Percentiles rank a stretch among this genome's conserved stretches.
These are phyloP conservation scores for Odobenus rosmarus DNA, from an alignment of 2,113 vertebrate species.

Conservation along the genomic window DNA sequence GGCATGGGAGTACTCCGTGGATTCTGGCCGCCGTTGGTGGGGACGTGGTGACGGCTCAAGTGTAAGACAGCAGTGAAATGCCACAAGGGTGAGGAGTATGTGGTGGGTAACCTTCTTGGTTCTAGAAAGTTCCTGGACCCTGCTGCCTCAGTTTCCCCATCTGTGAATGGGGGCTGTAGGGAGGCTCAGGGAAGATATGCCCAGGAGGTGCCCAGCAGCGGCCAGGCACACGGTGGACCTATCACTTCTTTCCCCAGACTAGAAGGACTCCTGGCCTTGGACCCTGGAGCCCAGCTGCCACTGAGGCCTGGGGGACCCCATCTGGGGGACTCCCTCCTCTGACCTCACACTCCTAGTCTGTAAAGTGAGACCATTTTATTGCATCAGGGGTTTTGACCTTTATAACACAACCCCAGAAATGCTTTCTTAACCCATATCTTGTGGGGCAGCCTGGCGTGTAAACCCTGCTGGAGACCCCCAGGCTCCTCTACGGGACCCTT, in stretches of 20 bases:
- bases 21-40: neutral
- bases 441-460: neutral
- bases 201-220: neutral
- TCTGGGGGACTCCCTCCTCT: too few species aligned
- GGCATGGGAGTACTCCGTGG: neutral
- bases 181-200: neutral
- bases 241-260: fast-evolving
- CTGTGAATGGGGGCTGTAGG: neutral
- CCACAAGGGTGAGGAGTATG: fast-evolving
- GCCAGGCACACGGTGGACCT: neutral
- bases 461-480: neutral
- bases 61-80: fast-evolving
- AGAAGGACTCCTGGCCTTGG: neutral
- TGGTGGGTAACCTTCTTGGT: neutral
- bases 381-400: neutral
- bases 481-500: neutral
- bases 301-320: neutral
- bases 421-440: neutral
- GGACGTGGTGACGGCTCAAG: neutral
- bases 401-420: neutral
- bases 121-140: neutral
- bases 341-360: neutral
- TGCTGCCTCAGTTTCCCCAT: neutral
- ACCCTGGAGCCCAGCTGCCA: neutral
- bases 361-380: neutral